Conservation (phyloP, 23 tunicate genomes). For the Styela plicata region DNA sequence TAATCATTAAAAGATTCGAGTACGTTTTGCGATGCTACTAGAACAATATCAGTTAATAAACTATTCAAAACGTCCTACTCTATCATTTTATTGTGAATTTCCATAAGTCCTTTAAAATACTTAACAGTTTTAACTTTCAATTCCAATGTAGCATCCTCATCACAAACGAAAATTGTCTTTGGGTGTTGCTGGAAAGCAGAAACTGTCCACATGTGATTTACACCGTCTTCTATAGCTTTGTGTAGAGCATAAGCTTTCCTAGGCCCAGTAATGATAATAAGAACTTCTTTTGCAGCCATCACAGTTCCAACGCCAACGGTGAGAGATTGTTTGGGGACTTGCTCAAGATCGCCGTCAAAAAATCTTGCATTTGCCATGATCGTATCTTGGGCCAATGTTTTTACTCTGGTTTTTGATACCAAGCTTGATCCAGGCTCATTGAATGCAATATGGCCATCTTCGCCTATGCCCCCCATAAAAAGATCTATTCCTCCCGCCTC, state of each 20-base stretch:
- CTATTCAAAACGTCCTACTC: neutral
- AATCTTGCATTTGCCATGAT: conserved; percentile 90
- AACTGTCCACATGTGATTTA: conserved; percentile 96
- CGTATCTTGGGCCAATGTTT: conserved; percentile 86
- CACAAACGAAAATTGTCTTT: conserved; percentile 74
- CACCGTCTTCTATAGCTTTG: conserved; percentile 90
- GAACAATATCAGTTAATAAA: no score
- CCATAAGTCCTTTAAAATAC: conserved; percentile 87
- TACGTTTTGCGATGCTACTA: no score
- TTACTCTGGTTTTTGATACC: conserved; percentile 79
- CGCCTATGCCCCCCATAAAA: conserved; percentile 89
- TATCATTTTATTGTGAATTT: conserved; percentile 40
- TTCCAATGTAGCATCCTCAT: conserved; percentile 84
- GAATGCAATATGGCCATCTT: conserved; percentile 92
- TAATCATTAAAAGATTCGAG: neutral
- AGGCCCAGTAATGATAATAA: conserved; percentile 82
- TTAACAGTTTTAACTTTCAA: conserved; percentile 93
- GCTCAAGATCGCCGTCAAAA: conserved; percentile 62
- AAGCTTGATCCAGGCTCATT: conserved; percentile 96
- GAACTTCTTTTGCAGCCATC: conserved; percentile 90
- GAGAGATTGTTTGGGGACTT: conserved; percentile 75
- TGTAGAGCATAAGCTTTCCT: conserved; percentile 87
- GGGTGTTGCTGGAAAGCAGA: conserved; percentile 95
- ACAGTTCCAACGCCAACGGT: conserved; percentile 95
- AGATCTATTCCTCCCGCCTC: conserved; percentile 86